Percentiles rank a stretch among this genome's conserved stretches.
These are phyloP conservation scores for Eriocheir sinensis DNA, from an alignment of 1,140 invertebrate genomes.

Conservation along the genomic window DNA sequence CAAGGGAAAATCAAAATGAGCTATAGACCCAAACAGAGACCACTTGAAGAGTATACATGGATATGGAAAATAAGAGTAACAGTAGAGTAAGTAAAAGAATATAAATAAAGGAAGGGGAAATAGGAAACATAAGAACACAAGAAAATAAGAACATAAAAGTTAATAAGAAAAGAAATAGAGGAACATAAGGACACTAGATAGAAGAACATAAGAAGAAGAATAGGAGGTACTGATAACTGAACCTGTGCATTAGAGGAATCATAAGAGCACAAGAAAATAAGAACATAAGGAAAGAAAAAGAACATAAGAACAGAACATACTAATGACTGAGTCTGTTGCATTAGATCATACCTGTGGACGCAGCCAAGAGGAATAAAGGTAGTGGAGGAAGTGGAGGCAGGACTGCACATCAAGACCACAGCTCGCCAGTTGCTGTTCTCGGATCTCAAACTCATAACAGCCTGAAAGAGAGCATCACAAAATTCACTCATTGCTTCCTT, in stretches of 20 bases:
- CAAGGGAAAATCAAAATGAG: too few relatives aligned
- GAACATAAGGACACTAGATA: background rate
- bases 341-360: constrained; percentile 82
- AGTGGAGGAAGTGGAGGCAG: constrained; percentile 92
- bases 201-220: too few relatives aligned
- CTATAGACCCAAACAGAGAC: too few relatives aligned
- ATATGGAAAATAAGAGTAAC: background rate
- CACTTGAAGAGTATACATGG: too few relatives aligned
- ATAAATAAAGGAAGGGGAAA: background rate
- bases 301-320: background rate
- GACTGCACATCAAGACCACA: constrained; percentile 90
- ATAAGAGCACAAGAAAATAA: background rate
- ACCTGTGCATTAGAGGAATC: background rate
- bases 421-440: constrained; percentile 69
- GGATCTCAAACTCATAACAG: constrained; percentile 73
- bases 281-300: background rate
- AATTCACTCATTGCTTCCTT: background rate
- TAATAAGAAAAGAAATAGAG: background rate
- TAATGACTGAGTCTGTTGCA: too few relatives aligned
- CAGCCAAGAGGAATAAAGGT: constrained; percentile 90
- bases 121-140: background rate
- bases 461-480: constrained; percentile 54
- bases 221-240: background rate
- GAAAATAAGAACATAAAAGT: background rate
- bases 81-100: background rate